Conservation (phyloP, 2,113 vertebrate species). For the Sphyrna mokarran region DNA sequence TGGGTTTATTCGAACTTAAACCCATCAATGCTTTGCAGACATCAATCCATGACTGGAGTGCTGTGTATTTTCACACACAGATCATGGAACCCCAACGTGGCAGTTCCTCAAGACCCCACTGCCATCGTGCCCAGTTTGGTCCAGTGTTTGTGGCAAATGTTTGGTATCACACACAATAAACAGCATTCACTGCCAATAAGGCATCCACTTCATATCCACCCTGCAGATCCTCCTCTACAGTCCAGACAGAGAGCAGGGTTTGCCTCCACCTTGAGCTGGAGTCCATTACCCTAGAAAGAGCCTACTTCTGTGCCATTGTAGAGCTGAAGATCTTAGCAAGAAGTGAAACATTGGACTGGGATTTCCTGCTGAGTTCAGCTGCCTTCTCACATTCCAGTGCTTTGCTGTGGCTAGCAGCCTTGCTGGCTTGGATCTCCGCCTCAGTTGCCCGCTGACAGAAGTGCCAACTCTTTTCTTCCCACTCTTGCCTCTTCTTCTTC, state of each 20-base stretch:
- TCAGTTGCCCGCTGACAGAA: constrained; percentile 70
- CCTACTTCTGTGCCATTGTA: not conserved
- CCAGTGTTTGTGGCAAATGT: not conserved
- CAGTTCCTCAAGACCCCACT: not conserved
- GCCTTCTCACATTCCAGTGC: constrained; percentile 50
- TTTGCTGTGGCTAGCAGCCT: constrained; percentile 45
- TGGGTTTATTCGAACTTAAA: too few species aligned
- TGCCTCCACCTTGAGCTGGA: not conserved
- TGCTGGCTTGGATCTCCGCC: constrained; percentile 51
- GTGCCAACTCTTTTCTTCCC: constrained; percentile 71
- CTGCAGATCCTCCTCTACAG: not conserved
- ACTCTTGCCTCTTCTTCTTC: constrained; percentile 45
- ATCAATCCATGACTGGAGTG: not conserved
- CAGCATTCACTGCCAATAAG: not conserved
- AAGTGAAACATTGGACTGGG: constrained; percentile 70
- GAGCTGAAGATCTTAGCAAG: constrained; percentile 73
- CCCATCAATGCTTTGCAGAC: not conserved
- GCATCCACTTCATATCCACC: not conserved
- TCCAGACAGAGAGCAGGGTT: not conserved
- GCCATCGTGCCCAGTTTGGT: not conserved
- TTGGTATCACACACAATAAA: not conserved
- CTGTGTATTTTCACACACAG: not conserved
- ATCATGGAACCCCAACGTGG: not conserved
- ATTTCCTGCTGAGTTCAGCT: constrained; percentile 56
- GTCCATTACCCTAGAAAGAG: not conserved